Conservation (phyloP, 2,888 invertebrate species). For the Agrilus mali region DNA sequence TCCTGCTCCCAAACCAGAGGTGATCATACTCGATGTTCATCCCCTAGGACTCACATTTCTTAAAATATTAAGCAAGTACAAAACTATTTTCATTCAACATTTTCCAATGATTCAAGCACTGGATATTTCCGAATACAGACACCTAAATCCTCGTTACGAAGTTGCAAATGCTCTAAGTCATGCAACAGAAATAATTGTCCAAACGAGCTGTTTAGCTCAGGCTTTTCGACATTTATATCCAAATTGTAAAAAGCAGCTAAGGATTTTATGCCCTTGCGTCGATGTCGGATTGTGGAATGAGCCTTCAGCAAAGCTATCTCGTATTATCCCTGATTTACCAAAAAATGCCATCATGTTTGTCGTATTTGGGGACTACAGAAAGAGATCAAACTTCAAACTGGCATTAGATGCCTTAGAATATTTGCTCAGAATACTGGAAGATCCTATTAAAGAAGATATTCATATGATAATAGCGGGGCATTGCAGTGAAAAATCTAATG, state of each 20-base stretch:
- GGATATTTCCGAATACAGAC: conserved; percentile 20
- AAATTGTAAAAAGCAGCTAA: conserved; percentile 16
- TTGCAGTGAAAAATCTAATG: conserved; percentile 16
- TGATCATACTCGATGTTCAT: conserved; percentile 24
- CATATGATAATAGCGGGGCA: conserved; percentile 28
- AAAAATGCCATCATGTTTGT: conserved; percentile 23
- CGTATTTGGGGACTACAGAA: conserved; percentile 23
- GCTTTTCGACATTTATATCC: conserved; percentile 25
- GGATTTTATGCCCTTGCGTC: conserved; percentile 23
- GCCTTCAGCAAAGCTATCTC: conserved; percentile 21
- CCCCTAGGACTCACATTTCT: conserved; percentile 22
- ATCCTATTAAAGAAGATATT: conserved; percentile 20
- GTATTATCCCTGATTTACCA: conserved; percentile 26
- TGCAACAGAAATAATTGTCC: conserved; percentile 27
- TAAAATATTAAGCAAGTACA: conserved; percentile 21
- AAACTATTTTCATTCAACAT: conserved; percentile 23
- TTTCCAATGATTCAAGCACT: conserved; percentile 16
- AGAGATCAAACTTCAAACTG: conserved; percentile 25
- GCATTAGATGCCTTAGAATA: conserved; percentile 27
- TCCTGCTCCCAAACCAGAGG: conserved; percentile 20
- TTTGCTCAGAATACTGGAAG: conserved; percentile 20
- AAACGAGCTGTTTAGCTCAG: conserved; percentile 23
- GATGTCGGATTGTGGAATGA: conserved; percentile 27
- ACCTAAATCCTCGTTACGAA: conserved; percentile 20
- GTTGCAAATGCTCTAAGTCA: conserved; percentile 23